Conservation (phyloP, 2,888 invertebrate genomes). For the Coleophora deauratella region DNA sequence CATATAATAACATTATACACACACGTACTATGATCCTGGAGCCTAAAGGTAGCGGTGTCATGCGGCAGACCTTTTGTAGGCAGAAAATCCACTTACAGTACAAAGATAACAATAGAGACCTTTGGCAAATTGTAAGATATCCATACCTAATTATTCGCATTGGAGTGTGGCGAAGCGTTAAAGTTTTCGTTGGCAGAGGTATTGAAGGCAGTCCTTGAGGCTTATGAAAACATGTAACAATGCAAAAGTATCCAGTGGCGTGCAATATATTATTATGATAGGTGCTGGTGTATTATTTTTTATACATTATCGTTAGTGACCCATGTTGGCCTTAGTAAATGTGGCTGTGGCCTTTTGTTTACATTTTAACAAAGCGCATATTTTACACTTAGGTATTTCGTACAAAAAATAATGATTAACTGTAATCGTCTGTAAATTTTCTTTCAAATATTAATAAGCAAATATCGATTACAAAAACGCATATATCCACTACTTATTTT, state of each 20-base stretch:
- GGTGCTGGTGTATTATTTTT: constrained; percentile 32
- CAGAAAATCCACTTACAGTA: constrained; percentile 63
- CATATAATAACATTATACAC: constrained; percentile 69
- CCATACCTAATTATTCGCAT: constrained; percentile 67
- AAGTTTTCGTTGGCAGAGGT: constrained; percentile 40
- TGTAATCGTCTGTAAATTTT: too few species aligned
- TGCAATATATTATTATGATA: constrained; percentile 37
- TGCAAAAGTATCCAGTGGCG: constrained; percentile 32
- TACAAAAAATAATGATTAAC: too few species aligned
- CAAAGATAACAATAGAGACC: constrained; percentile 60
- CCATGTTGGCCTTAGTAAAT: too few species aligned
- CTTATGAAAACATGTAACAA: constrained; percentile 65
- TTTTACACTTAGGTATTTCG: too few species aligned
- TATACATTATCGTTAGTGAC: too few species aligned
- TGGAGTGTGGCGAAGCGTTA: constrained; percentile 53
- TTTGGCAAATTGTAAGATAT: constrained; percentile 73
- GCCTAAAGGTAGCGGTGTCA: constrained; percentile 50
- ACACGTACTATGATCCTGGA: constrained; percentile 36
- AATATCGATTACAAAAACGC: too few species aligned
- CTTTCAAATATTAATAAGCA: too few species aligned
- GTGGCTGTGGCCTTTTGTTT: too few species aligned
- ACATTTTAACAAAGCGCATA: too few species aligned
- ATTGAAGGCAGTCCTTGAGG: constrained; percentile 59
- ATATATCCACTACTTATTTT: too few species aligned
- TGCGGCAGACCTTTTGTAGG: constrained; percentile 54